Evolutionary conservation across 2,888 invertebrate genomes (phyloP).

Genomic region (Homarus gammarus): DNA sequence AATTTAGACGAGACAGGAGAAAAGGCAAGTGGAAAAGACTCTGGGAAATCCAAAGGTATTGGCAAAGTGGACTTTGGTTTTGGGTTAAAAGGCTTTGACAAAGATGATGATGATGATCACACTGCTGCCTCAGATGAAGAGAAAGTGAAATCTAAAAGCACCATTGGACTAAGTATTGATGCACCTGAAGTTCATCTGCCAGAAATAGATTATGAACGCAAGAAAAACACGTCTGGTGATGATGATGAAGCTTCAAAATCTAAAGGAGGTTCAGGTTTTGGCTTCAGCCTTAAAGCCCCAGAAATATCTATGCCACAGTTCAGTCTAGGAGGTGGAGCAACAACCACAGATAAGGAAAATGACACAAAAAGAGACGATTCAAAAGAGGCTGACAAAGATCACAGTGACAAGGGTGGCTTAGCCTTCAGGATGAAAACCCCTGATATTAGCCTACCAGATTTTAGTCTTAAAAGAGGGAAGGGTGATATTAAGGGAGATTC

Average conservation of each 20-base stretch:
- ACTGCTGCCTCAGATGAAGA: conserved; percentile 55
- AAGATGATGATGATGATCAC: conserved; percentile 40
- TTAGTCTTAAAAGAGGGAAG: conserved; percentile 19
- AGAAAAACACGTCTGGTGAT: neutral
- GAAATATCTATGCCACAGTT: conserved; percentile 41
- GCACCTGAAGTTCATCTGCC: conserved; percentile 31
- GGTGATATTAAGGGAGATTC: neutral
- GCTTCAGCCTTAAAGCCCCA: conserved; percentile 39
- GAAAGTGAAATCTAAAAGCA: conserved; percentile 43
- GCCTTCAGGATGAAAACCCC: conserved; percentile 14
- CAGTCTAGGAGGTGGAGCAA: neutral
- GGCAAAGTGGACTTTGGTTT: conserved; percentile 28
- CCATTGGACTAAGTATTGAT: conserved; percentile 36
- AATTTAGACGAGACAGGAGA: conserved; percentile 27
- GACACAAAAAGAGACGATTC: neutral
- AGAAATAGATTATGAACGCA: neutral
- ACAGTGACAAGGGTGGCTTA: neutral
- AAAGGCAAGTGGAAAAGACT: neutral
- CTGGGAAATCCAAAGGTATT: neutral
- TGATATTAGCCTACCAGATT: conserved; percentile 30
- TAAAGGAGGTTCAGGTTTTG: conserved; percentile 7
- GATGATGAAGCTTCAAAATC: neutral
- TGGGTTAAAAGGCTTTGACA: conserved; percentile 37
- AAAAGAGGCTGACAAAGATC: neutral
- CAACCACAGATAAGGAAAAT: neutral